Evolutionary conservation across 2,797 vertebrate species (phyloP), one percentile per base, ranked within the genome.

Genomic region (Pagetopsis macropterus): DNA sequence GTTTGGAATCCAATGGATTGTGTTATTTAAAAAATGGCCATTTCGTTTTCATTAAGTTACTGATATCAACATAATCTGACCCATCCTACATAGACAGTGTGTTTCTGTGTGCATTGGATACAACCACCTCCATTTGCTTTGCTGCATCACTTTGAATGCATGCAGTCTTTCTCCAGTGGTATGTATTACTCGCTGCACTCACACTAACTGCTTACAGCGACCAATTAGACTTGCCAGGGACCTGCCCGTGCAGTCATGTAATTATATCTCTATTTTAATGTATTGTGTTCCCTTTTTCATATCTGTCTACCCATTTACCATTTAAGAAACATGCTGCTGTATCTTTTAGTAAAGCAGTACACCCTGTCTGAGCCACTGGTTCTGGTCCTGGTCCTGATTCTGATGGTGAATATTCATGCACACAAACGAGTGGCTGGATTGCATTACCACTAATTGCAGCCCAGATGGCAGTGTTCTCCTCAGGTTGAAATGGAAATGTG

Each of bases 391-490:
- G 50, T 70, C 11, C 48, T 14, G 17, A 41, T 41, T 72, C 12
- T 58, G 44, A 41, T 31, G 46, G 3, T 76, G 40, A 83, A 84
- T 79, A 76, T 79, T 81, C 49, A 78, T 76, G 61, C 67, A 44
- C 60, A 64, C 37, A 64, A 44, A 46, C 17, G 4, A 57, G 46
- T 16, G 23, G 43, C 3, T 61, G 43, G 45, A 37, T 65, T 93
- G 91, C 87, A 91, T 72, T 93, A 87, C 86, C 86, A 67, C 64
- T 70, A 62, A 50, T 79, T 79, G 72, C 4, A 50, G 61, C 72
- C 87, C 89, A 94, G 93, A 91, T 94, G 93, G 91, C 92, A 93
- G 90, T 92, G 88, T 94, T 93, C 86, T 89, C 93, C 81, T 88
- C 92, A 79, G 75, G 59, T 82, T 92, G 84, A 69, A 77, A 76